Evolutionary conservation across 1,140 invertebrate species (phyloP).

Genomic region (Helicorthomorpha holstii): DNA sequence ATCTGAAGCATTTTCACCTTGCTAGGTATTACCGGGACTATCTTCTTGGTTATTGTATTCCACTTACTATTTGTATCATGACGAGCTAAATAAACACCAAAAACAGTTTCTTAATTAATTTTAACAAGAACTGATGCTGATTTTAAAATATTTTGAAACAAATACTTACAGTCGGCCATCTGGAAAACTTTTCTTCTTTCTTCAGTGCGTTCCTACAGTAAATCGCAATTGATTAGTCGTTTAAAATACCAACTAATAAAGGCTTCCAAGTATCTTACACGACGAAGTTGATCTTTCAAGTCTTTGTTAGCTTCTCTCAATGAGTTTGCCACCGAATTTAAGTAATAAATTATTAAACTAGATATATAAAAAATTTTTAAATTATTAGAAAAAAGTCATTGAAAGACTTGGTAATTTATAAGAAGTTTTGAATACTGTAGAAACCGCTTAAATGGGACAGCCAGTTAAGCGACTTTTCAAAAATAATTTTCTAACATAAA

Average conservation of each 20-base stretch:
- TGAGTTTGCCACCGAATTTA: slow-evolving; percentile 73
- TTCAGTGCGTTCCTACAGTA: slow-evolving; percentile 73
- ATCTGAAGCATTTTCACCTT: slow-evolving; percentile 1
- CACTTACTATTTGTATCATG: slow-evolving; percentile 5
- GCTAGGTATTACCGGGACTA: slow-evolving; percentile 4
- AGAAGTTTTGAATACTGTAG: too few species aligned
- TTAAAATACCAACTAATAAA: background rate
- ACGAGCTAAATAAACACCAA: background rate
- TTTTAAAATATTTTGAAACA: background rate
- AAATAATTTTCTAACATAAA: too few species aligned
- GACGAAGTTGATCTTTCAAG: slow-evolving; percentile 45
- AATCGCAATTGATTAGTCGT: slow-evolving; percentile 10
- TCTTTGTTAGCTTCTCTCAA: slow-evolving; percentile 85
- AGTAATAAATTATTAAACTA: slow-evolving; percentile 81
- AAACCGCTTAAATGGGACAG: too few species aligned
- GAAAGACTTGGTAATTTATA: background rate
- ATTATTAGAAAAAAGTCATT: too few species aligned
- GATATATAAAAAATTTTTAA: slow-evolving; percentile 11
- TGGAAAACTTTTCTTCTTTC: slow-evolving; percentile 84
- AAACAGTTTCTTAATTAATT: background rate
- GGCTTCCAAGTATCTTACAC: slow-evolving; percentile 2
- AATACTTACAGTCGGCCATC: slow-evolving; percentile 39
- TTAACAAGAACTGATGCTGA: background rate
- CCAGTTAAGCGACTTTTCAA: too few species aligned
- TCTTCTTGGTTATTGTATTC: slow-evolving; percentile 5